Evolutionary conservation across 1,140 invertebrate genomes (phyloP), one percentile per base, ranked within the genome.

Genomic region (Bombus superbus): DNA sequence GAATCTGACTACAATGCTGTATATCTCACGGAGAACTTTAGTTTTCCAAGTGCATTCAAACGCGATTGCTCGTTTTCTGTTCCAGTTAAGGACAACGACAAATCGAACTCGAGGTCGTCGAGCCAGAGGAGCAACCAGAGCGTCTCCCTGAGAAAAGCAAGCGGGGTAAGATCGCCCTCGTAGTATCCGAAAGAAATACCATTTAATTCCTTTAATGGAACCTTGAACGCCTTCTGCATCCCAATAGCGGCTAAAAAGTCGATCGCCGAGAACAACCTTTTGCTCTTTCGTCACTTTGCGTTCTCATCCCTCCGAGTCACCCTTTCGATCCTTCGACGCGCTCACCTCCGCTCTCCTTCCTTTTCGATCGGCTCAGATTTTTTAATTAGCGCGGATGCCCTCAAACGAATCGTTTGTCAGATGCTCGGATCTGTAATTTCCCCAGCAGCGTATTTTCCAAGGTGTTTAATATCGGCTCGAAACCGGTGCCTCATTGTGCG

Each of bases 51-150:
- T 72, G 28, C 22, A 42, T 72, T 42, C 40, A 42, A 72, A 72
- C 69, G 42, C 25, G 69, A n/a, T 13, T 3, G 42, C 32, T 47
- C 72, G 15, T n/a, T 86, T 76, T 85, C 72, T 81, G 76, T 92
- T 92, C 64, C 92, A 96, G 95, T 93, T 76, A 96, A 95, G 92
- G 95, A 96, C 85, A 69, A 57, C 35, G 94, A 95, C 62, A 95
- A 94, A 93, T 84, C 90, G 80, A 92, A 91, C 89, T 93, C 95
- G 81, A 91, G 94, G 90, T 91, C 93, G 68, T 85, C 90, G 42
- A 95, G 90, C 92, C 94, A 94, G 89, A 94, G 89, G 90, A 94
- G 91, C 83, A 94, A 89, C 89, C 95, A 95, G 57, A 93, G 92
- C 86, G 89, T 92, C 35, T 94, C 95, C 3, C 90, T 94, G 62